Evolutionary conservation across 2,888 invertebrate species (phyloP).

Genomic region (Asteroscopus sphinx): DNA sequence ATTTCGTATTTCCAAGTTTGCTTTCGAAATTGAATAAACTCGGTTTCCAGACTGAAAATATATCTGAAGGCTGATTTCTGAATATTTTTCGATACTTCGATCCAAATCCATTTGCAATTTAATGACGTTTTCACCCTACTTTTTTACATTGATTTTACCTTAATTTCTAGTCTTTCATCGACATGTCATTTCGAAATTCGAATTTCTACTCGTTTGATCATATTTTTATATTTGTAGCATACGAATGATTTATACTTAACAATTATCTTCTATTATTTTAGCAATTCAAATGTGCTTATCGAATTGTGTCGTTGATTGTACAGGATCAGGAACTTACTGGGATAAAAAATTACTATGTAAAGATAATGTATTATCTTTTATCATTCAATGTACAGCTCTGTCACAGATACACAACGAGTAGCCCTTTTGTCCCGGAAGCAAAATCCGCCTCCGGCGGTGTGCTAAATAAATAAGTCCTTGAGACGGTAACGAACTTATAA

Average conservation of each 20-base stretch:
- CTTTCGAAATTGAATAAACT: neutral
- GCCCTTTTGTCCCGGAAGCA: slow-evolving; percentile 4
- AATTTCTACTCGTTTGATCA: no score
- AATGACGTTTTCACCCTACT: neutral
- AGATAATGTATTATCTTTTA: neutral
- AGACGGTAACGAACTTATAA: slow-evolving; percentile 21
- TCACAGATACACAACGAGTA: neutral
- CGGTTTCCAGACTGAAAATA: neutral
- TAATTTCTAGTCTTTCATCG: no score
- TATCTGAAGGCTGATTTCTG: slow-evolving; percentile 14
- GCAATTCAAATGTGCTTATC: no score
- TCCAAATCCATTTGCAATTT: slow-evolving; percentile 27
- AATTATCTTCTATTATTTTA: no score
- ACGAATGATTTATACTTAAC: no score
- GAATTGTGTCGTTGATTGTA: no score
- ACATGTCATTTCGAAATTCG: no score
- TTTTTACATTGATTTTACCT: neutral
- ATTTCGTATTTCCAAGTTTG: slow-evolving; percentile 1
- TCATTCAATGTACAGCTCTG: neutral
- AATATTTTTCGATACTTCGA: slow-evolving; percentile 4
- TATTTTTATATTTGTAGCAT: no score
- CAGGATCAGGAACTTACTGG: no score
- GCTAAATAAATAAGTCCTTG: slow-evolving; percentile 13
- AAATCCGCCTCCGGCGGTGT: slow-evolving; percentile 1
- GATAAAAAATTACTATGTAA: no score